Percentiles rank a stretch among this genome's conserved stretches.
Evolutionary conservation across 1,140 invertebrate species (phyloP).

Genomic region (Radopholus similis): DNA sequence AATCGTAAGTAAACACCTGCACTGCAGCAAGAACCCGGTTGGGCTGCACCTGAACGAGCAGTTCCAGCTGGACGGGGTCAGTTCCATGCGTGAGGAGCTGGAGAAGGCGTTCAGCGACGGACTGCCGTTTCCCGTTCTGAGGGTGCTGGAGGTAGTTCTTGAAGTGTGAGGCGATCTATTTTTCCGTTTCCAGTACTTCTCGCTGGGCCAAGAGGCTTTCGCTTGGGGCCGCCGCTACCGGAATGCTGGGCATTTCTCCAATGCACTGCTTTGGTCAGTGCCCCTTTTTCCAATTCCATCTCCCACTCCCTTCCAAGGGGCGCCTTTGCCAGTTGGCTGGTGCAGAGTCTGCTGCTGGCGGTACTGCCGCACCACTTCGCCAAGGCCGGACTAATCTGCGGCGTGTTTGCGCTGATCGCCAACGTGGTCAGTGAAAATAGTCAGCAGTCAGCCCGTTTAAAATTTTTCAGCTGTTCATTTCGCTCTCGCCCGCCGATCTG

Average conservation of each 20-base stretch:
- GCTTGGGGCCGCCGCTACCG: slow-evolving; percentile 85
- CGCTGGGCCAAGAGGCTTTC: slow-evolving; percentile 77
- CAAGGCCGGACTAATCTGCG: slow-evolving; percentile 51
- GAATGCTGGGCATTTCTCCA: slow-evolving; percentile 86
- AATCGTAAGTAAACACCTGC: neutral
- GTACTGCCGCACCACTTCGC: slow-evolving; percentile 51
- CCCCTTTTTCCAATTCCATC: slow-evolving; percentile 7
- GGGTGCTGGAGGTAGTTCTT: slow-evolving; percentile 73
- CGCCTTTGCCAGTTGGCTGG: slow-evolving; percentile 38
- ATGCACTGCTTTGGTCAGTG: slow-evolving; percentile 70
- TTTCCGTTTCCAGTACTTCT: slow-evolving; percentile 13
- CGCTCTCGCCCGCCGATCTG: slow-evolving; percentile 22
- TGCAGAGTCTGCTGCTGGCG: slow-evolving; percentile 43
- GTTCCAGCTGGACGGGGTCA: slow-evolving; percentile 71
- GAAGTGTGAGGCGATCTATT: neutral
- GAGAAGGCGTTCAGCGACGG: slow-evolving; percentile 64
- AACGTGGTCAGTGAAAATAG: slow-evolving; percentile 49
- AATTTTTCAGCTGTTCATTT: slow-evolving; percentile 13
- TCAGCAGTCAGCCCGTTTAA: slow-evolving; percentile 23
- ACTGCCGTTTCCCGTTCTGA: slow-evolving; percentile 88
- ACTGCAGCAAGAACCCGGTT: neutral
- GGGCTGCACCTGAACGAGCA: slow-evolving; percentile 63
- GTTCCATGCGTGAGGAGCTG: slow-evolving; percentile 49
- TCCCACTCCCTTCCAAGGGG: slow-evolving; percentile 22
- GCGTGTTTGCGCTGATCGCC: slow-evolving; percentile 41